Percentiles rank a stretch among this genome's conserved stretches.
phyloP scores from a whole-genome alignment of 2,888 invertebrate genomes.

The Ichneumoninae sp. region DNA sequence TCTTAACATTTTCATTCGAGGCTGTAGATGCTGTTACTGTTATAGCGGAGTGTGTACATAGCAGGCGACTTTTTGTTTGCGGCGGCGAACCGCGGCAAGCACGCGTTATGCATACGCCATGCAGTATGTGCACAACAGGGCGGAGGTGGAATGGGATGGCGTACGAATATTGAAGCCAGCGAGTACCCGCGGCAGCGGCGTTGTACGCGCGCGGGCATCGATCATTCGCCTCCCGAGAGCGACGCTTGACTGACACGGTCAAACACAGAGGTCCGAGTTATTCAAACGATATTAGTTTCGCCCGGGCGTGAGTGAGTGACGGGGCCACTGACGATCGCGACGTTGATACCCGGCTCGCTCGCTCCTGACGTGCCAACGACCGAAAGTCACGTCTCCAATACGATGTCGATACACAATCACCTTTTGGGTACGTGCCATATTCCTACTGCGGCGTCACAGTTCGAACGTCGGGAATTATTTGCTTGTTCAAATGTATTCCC shows the following conservation, averaged over 20 bases:
- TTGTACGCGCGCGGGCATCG: constrained; percentile 40
- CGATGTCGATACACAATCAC: constrained; percentile 41
- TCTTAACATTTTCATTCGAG: neutral
- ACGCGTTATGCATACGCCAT: constrained; percentile 39
- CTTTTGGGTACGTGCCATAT: constrained; percentile 6
- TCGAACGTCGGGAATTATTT: constrained; percentile 27
- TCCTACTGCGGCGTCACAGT: constrained; percentile 21
- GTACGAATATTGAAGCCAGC: constrained; percentile 32
- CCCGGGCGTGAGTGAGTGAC: constrained; percentile 64
- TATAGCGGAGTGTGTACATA: neutral
- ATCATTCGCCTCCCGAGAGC: constrained; percentile 62
- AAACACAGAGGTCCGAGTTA: constrained; percentile 68
- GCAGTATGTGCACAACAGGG: constrained; percentile 11
- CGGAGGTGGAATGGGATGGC: constrained; percentile 7
- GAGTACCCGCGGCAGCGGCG: constrained; percentile 16
- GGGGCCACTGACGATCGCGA: constrained; percentile 61
- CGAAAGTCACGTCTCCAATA: constrained; percentile 48
- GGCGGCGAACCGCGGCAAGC: constrained; percentile 11
- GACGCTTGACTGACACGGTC: constrained; percentile 69
- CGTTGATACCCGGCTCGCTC: constrained; percentile 60
- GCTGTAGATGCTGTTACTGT: neutral
- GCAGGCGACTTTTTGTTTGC: constrained; percentile 44
- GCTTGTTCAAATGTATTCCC: constrained; percentile 3
- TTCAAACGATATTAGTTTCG: constrained; percentile 70
- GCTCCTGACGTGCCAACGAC: constrained; percentile 48